Base-by-base conservation (phyloP, 2,888 invertebrate species). In the Macaria notata region DNA sequence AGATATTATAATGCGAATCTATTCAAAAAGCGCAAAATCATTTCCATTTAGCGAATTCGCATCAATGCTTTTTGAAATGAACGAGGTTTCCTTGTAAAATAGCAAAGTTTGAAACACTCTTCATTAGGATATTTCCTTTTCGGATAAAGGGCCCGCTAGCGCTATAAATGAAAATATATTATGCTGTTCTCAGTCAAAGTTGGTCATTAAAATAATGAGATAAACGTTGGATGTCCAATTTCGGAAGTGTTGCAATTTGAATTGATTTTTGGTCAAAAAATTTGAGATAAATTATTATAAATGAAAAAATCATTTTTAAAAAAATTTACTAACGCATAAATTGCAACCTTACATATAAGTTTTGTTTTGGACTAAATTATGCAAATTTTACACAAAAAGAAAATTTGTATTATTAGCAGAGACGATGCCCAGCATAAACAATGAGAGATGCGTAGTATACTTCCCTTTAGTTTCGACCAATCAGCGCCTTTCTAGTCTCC, bases 151-250 rank as follows among this genome's bases (percentile, higher is more conserved):
- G 49, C 52, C 56, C 61, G 59, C 56, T 62, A 61, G 47, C 49
- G 64, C 62, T 64, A 66, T 67, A 68, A 66, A 68, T 60, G 67
- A 64, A 71, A 71, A 68, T 69, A 70, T 62, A 68, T 66, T 62
- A 60, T 62, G 58, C 57, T 59, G 54, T 64, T 64, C 63, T 54
- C 44, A 49, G 31, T 58, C 46, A 63, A 65, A 65, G 65, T 65
- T 61, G 63, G 61, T 70, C 71, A 69, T 73, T 70, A 70, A 71
- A 66, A 68, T 72, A 68, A 73, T 72, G 64, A 71, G 68, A 63
- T 49, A 43, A 9, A 55, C 63, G 64, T 59, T 56, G 45, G 8
- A 55, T 63, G 64, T 59, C 55, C 59, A 53, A 59, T 49, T 55
- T 45, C 45, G 4, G 9, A 3, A 41, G 41, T 41, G n/a, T 3